Evolutionary conservation across 2,797 vertebrate genomes (phyloP).

Genomic region (Gambelia wislizenii): DNA sequence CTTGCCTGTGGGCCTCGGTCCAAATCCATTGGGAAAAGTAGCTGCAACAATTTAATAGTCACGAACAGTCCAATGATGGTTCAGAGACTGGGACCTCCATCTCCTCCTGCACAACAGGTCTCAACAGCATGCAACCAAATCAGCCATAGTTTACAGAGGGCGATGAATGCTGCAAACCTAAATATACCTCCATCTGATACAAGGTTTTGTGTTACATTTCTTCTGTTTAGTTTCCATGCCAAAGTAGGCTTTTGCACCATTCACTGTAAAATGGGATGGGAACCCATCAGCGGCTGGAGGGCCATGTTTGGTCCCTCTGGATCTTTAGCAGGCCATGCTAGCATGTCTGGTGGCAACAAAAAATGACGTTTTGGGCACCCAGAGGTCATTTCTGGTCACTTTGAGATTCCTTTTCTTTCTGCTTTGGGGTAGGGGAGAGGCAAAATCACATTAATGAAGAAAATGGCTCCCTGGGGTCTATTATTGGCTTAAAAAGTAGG

Average conservation of each 20-base stretch:
- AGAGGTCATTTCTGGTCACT: too few relatives aligned
- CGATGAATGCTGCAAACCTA: constrained; percentile 80
- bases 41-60: constrained; percentile 82
- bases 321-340: too few relatives aligned
- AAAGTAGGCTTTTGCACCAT: constrained; percentile 26
- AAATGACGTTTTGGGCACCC: too few relatives aligned
- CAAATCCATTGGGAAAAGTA: constrained; percentile 84
- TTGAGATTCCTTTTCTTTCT: too few relatives aligned
- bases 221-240: constrained; percentile 47
- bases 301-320: too few relatives aligned
- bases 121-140: constrained; percentile 76
- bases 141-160: constrained; percentile 77
- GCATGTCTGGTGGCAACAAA: too few relatives aligned
- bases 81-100: constrained; percentile 80
- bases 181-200: constrained; percentile 84
- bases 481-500: too few relatives aligned
- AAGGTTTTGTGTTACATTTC: constrained; percentile 85
- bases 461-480: too few relatives aligned
- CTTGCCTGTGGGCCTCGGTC: constrained; percentile 76
- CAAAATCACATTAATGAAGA: too few relatives aligned
- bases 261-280: background rate
- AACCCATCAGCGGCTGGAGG: too few relatives aligned
- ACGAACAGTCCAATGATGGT: constrained; percentile 84
- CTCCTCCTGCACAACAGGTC: constrained; percentile 77
- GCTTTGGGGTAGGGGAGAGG: too few relatives aligned